Percentiles rank a stretch among this genome's conserved stretches.
Conservation (phyloP, 37 sponge, comb jelly and placozoan species). For the Hexactinellida sp. region DNA sequence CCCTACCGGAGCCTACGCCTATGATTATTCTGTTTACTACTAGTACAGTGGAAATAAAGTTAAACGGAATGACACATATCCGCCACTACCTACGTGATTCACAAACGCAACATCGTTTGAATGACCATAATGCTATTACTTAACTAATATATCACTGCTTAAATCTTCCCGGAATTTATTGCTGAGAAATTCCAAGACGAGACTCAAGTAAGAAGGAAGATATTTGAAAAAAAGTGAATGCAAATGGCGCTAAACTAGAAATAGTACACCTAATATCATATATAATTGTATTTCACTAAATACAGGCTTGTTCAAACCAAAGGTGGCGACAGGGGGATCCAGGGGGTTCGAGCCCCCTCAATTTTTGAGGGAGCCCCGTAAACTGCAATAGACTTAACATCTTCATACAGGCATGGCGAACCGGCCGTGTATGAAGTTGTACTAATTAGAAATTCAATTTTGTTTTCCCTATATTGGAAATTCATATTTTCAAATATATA, state of each 20-base stretch:
- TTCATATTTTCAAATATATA: too few relatives aligned
- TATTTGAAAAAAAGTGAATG: neutral
- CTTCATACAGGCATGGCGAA: too few relatives aligned
- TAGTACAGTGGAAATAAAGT: neutral
- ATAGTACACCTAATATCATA: neutral
- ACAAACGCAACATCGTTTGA: neutral
- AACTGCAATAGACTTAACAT: too few relatives aligned
- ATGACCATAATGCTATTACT: neutral
- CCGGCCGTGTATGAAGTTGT: too few relatives aligned
- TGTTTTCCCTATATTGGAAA: too few relatives aligned
- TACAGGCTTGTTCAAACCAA: too few relatives aligned
- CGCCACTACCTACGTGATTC: neutral
- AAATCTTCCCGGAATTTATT: neutral
- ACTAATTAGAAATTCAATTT: too few relatives aligned
- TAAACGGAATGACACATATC: neutral
- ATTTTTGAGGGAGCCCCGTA: too few relatives aligned
- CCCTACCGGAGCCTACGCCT: too few relatives aligned
- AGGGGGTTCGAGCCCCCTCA: too few relatives aligned
- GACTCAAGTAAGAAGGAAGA: neutral
- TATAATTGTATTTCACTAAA: too few relatives aligned
- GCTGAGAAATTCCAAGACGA: neutral
- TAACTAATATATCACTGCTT: neutral
- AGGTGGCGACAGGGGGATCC: too few relatives aligned
- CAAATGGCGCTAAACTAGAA: neutral
- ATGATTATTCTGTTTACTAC: neutral